A percentile compares a stretch with the other conserved stretches of the same genome.
Evolutionary conservation across 2,113 vertebrate genomes (phyloP).

Genomic region (Rhinolophus sinicus): DNA sequence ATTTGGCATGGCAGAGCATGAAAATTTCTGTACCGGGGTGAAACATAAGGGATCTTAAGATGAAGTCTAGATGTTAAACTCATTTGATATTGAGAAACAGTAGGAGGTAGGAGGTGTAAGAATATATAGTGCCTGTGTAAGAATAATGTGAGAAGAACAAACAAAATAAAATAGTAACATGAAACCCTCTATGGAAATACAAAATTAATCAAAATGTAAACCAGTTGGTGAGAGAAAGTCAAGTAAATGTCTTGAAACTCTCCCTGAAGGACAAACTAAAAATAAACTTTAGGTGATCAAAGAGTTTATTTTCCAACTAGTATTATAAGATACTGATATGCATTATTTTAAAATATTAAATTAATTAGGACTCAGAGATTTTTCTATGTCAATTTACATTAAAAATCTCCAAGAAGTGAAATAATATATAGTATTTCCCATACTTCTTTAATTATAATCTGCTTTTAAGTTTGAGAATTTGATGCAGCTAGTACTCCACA

Average conservation of each 20-base stretch:
- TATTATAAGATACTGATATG: neutral
- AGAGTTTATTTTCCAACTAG: neutral
- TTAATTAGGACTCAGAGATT: neutral
- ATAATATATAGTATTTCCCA: neutral
- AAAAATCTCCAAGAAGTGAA: neutral
- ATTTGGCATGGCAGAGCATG: slow-evolving; percentile 70
- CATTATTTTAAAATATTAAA: neutral
- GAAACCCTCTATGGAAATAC: slow-evolving; percentile 60
- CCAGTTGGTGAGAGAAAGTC: slow-evolving; percentile 59
- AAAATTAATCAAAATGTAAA: slow-evolving; percentile 72
- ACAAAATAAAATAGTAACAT: neutral
- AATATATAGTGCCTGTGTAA: slow-evolving; percentile 18
- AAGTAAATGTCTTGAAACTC: slow-evolving; percentile 37
- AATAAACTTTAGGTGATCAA: slow-evolving; percentile 7
- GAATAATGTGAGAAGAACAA: slow-evolving; percentile 59
- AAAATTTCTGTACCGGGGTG: slow-evolving; percentile 58
- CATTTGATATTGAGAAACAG: slow-evolving; percentile 65
- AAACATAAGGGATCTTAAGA: slow-evolving; percentile 62
- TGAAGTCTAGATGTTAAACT: slow-evolving; percentile 53
- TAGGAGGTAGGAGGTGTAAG: slow-evolving; percentile 74
- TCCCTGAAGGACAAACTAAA: slow-evolving; percentile 44
- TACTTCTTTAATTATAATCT: neutral
- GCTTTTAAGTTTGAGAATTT: neutral
- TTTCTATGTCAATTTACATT: neutral
- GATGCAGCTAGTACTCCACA: neutral